phyloP scores from a whole-genome alignment of 2,797 vertebrate genomes.

The Tragelaphus oryx region DNA sequence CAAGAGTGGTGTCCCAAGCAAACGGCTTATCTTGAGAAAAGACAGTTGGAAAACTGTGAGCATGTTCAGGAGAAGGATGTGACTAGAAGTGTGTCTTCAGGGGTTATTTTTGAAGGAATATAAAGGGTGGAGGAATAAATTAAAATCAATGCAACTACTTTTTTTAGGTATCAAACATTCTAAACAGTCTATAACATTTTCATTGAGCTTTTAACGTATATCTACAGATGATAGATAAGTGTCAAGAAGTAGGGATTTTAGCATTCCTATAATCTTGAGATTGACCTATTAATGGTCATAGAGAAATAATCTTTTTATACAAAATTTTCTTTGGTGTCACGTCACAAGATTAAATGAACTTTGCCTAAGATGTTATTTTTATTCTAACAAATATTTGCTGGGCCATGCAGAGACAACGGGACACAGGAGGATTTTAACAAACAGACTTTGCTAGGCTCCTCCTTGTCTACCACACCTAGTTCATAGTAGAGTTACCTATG shows the following conservation, averaged over 20 bases:
- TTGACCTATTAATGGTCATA: not conserved
- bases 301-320: not conserved
- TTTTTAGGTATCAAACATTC: not conserved
- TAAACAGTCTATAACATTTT: not conserved
- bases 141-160: not conserved
- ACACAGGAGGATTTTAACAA: not conserved
- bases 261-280: not conserved
- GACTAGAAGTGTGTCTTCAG: not conserved
- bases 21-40: not conserved
- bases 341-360: not conserved
- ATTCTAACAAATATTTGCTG: not conserved
- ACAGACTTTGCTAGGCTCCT: not conserved
- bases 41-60: not conserved
- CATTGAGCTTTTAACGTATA: not conserved
- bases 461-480: not conserved
- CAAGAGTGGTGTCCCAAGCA: not conserved
- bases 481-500: not conserved
- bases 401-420: not conserved
- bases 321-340: not conserved
- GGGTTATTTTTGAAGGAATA: not conserved
- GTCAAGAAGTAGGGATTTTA: not conserved
- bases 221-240: not conserved
- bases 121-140: not conserved
- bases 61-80: not conserved
- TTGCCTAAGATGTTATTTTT: not conserved